Conservation (phyloP, 2,888 invertebrate genomes). For the Leucophenga maculata region DNA sequence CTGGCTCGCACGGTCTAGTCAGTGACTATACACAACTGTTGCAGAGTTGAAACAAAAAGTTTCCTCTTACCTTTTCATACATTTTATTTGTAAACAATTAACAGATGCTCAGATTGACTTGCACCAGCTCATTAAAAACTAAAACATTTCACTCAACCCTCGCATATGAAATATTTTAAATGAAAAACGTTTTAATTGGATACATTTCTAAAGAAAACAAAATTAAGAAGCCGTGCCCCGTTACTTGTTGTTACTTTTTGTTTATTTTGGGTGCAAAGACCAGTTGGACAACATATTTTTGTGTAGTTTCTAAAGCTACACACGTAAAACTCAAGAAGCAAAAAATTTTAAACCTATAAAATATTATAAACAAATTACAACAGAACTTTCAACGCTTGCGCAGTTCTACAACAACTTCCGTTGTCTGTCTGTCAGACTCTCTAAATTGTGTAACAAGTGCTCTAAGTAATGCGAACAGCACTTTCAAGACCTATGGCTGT, state of each 20-base stretch:
- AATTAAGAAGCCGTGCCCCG: no score
- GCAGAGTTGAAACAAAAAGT: no score
- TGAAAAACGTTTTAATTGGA: background rate
- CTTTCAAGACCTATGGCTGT: background rate
- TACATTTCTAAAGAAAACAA: no score
- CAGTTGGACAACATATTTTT: slow-evolving; percentile 42
- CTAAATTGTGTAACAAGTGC: slow-evolving; percentile 57
- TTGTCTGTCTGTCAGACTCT: background rate
- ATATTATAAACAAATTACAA: slow-evolving; percentile 30
- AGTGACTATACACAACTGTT: no score
- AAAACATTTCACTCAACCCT: slow-evolving; percentile 20
- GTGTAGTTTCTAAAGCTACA: slow-evolving; percentile 42
- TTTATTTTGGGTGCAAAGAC: slow-evolving; percentile 9
- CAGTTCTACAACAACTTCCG: slow-evolving; percentile 33
- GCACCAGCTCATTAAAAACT: slow-evolving; percentile 22
- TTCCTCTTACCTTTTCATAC: no score
- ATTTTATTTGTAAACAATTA: no score
- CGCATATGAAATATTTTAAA: slow-evolving; percentile 14
- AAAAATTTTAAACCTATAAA: slow-evolving; percentile 32
- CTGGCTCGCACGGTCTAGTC: no score
- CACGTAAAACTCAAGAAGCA: slow-evolving; percentile 41
- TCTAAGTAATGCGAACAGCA: slow-evolving; percentile 22
- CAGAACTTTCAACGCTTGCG: slow-evolving; percentile 45
- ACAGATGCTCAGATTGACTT: no score
- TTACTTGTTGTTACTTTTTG: no score